These are phyloP conservation scores for Tringa solitaria DNA, from an alignment of 2,113 vertebrate species.

Conservation along the genomic window DNA sequence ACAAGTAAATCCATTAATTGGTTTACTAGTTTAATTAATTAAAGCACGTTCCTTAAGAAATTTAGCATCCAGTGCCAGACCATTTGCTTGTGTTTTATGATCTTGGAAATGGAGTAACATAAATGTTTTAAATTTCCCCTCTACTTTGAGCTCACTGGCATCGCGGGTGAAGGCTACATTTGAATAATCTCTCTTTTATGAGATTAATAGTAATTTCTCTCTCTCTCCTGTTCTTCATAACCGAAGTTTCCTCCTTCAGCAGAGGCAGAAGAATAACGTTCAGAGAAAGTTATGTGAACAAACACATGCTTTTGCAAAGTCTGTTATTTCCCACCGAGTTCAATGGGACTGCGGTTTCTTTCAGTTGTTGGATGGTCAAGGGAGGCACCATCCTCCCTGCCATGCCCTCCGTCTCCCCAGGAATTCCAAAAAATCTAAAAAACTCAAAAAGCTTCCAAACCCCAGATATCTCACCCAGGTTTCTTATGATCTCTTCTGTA, in stretches of 20 bases:
- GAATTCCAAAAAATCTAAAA: not conserved
- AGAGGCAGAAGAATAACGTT: not conserved
- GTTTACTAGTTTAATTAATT: conserved; percentile 64
- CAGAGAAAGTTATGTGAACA: not conserved
- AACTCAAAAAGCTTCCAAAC: not conserved
- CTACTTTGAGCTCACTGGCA: not conserved
- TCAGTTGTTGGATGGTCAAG: not conserved
- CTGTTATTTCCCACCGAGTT: not conserved
- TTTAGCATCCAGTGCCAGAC: conserved; percentile 27
- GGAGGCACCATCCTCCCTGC: not conserved
- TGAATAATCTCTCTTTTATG: not conserved
- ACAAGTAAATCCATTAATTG: conserved; percentile 64
- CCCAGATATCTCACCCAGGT: not conserved
- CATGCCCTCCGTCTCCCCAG: not conserved
- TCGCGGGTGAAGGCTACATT: not conserved
- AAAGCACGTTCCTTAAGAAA: conserved; percentile 42
- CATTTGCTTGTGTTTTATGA: conserved; percentile 30
- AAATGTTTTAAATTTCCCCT: conserved; percentile 17
- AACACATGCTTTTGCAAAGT: not conserved
- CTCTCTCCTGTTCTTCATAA: not conserved
- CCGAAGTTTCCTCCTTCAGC: not conserved
- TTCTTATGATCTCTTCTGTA: not conserved
- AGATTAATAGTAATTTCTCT: conserved; percentile 32
- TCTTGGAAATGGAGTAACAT: not conserved
- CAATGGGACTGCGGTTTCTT: not conserved